phyloP scores from a whole-genome alignment of 2,888 invertebrate species.

The Lampropteryx suffumata region DNA sequence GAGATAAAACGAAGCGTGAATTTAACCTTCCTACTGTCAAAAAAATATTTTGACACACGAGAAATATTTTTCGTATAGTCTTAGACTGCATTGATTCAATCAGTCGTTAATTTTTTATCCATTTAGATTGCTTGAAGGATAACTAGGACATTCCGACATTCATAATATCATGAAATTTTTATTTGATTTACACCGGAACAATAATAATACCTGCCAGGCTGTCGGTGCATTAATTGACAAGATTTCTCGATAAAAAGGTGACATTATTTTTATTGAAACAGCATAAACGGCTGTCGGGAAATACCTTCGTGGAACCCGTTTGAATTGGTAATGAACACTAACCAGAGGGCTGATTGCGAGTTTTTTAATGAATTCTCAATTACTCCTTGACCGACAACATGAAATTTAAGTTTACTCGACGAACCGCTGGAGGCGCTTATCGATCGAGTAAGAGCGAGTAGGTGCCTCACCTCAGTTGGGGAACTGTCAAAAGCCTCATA shows the following conservation, averaged over 20 bases:
- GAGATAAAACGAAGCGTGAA: too few species aligned
- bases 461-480: too few species aligned
- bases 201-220: not conserved
- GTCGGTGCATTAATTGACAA: slow-evolving; percentile 2
- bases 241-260: slow-evolving; percentile 11
- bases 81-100: not conserved
- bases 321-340: too few species aligned
- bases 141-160: slow-evolving; percentile 14
- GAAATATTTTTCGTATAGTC: not conserved
- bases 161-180: slow-evolving; percentile 12
- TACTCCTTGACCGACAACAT: too few species aligned
- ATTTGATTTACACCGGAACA: slow-evolving; percentile 20
- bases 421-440: too few species aligned
- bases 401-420: too few species aligned
- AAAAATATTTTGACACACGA: too few species aligned
- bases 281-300: not conserved
- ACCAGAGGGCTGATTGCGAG: too few species aligned
- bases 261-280: slow-evolving; percentile 1
- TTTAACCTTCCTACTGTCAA: too few species aligned
- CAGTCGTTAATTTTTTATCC: not conserved
- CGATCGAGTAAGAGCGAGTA: too few species aligned
- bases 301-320: not conserved
- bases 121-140: slow-evolving; percentile 9
- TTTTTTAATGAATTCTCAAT: too few species aligned
- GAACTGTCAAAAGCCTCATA: too few species aligned